Base-by-base conservation (phyloP, 2,888 invertebrate species). In the Theodoxus fluviatilis region DNA sequence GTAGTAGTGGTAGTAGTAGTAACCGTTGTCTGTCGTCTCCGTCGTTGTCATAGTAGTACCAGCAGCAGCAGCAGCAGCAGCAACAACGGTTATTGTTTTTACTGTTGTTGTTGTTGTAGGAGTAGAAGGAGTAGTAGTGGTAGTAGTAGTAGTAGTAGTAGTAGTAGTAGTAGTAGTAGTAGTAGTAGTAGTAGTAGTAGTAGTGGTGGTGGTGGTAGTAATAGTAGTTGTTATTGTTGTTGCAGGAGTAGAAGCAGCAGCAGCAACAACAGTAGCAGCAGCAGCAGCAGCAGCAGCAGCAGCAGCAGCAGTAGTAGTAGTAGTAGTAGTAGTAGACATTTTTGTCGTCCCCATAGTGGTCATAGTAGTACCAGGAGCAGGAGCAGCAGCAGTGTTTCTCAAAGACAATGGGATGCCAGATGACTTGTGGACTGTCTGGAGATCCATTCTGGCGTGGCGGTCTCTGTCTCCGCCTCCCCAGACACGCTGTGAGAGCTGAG, bases 111-210 rank as follows among this genome's bases (percentile, higher is more conserved):
- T 43, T 12, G 43, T 43, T 12, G 43, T 43, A 43, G 43, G 9
- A 12, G 43, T 43, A 43, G 43, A 12, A 43, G 43, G 9, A 43
- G 43, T 43, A 43, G 43, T 43, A 43, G 43, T 43, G 18, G 43
- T 43, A 43, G 43, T 43, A 43, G 43, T 43, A 43, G 43, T 43
- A 43, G 43, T 43, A 43, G 43, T 43, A 43, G 43, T 43, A 43
- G 43, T 43, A 43, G 43, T 12, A 43, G 43, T 43, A 43, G 43
- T 43, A 43, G 43, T 43, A 43, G 43, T 43, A 43, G 43, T 43
- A 43, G 43, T 43, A 43, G 43, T 43, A 12, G 43, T 43, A 43
- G 43, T 43, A 43, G 43, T 43, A 43, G 43, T 43, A 15, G 18
- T 43, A 43, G 43, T 43, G 18, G 43, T 43, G 18, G 43, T 43